phyloP scores from a whole-genome alignment of 2,888 invertebrate genomes.

The Lypha dubia region DNA sequence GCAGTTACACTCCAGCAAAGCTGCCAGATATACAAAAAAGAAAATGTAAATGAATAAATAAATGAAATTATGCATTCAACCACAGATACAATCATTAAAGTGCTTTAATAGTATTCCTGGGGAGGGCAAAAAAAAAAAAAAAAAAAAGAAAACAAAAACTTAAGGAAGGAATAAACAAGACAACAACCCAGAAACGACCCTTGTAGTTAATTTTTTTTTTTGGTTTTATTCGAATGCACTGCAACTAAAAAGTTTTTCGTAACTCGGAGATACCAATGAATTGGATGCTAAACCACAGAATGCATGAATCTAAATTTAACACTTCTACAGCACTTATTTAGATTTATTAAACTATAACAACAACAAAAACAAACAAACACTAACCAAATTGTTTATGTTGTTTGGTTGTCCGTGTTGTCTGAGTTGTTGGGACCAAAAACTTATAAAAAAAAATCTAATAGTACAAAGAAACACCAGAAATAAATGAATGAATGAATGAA shows the following conservation, averaged over 20 bases:
- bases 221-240: constrained; percentile 18
- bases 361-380: too few relatives aligned
- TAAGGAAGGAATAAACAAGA: constrained; percentile 9
- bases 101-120: constrained; percentile 15
- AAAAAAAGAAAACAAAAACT: not conserved
- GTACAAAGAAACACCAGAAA: constrained; percentile 45
- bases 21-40: not conserved
- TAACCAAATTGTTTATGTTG: constrained; percentile 61
- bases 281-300: constrained; percentile 58
- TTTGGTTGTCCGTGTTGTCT: not conserved
- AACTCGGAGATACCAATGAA: constrained; percentile 47
- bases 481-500: constrained; percentile 45
- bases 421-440: constrained; percentile 32
- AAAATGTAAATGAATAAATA: constrained; percentile 32
- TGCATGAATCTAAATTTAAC: constrained; percentile 70
- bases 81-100: constrained; percentile 47
- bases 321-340: constrained; percentile 63
- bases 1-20: constrained; percentile 16
- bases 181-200: constrained; percentile 30
- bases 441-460: constrained; percentile 61
- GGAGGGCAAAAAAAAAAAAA: not conserved
- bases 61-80: constrained; percentile 58
- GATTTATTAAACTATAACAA: constrained; percentile 63
- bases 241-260: not conserved
- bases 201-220: not conserved